phyloP scores from a whole-genome alignment of 2,797 vertebrate species.

The Helarctos malayanus region DNA sequence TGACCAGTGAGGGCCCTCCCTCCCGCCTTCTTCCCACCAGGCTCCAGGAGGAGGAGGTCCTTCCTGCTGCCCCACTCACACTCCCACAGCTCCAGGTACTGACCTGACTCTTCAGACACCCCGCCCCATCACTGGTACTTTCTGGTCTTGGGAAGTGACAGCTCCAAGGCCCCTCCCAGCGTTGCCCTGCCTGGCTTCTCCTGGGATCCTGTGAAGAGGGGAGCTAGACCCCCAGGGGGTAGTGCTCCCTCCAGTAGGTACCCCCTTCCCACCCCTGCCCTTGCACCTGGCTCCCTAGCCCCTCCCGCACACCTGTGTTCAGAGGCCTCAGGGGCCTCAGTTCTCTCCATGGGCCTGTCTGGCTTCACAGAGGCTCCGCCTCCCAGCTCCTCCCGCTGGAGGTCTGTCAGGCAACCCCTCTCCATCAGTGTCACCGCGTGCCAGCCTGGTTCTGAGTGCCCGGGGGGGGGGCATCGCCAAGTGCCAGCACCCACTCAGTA shows the following conservation, averaged over 20 bases:
- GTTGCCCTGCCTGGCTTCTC: conserved; percentile 57
- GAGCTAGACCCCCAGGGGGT: conserved; percentile 59
- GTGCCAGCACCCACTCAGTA: background rate
- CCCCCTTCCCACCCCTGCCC: background rate
- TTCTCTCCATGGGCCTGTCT: conserved; percentile 46
- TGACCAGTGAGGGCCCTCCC: background rate
- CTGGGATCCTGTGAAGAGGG: conserved; percentile 49
- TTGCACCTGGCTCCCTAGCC: conserved; percentile 77
- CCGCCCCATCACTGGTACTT: conserved; percentile 40
- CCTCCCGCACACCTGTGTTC: conserved; percentile 77
- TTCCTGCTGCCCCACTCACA: background rate
- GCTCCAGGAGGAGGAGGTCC: background rate
- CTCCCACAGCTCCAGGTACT: background rate
- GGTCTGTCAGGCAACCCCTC: conserved; percentile 1
- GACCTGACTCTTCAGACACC: background rate
- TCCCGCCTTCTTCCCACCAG: background rate
- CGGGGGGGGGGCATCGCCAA: background rate
- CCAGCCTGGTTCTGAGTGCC: background rate
- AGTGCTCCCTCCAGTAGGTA: conserved; percentile 66
- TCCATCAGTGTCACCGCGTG: background rate
- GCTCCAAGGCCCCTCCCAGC: conserved; percentile 57
- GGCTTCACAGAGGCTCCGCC: conserved; percentile 32
- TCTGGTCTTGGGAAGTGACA: conserved; percentile 54
- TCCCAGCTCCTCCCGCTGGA: conserved; percentile 54
- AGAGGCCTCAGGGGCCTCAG: conserved; percentile 33